phyloP scores from a whole-genome alignment of 2,113 vertebrate species.

The Petromus typicus region DNA sequence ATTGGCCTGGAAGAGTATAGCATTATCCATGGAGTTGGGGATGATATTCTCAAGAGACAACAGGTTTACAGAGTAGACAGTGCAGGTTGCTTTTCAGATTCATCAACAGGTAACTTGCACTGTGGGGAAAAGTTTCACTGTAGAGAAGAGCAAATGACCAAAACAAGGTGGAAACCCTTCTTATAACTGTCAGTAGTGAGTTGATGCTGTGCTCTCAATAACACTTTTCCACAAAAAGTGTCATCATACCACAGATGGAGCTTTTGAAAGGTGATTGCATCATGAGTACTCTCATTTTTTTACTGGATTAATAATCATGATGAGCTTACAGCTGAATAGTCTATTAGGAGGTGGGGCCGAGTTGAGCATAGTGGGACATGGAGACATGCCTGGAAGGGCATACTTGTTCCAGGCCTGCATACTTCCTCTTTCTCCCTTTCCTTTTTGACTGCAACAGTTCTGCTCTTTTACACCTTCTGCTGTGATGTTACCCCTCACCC shows the following conservation, averaged over 20 bases:
- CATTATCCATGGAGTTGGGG: background rate
- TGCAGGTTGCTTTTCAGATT: background rate
- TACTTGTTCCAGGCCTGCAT: background rate
- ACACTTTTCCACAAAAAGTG: background rate
- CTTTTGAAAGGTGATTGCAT: background rate
- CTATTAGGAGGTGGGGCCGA: background rate
- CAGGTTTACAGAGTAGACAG: background rate
- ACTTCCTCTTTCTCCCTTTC: background rate
- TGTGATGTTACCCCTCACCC: background rate
- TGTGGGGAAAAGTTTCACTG: background rate
- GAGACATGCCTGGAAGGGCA: background rate
- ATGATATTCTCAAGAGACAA: background rate
- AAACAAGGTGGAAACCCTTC: background rate
- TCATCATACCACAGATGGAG: background rate
- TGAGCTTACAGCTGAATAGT: background rate
- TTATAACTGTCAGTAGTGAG: background rate
- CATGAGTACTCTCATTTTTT: background rate
- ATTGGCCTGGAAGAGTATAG: too few species aligned
- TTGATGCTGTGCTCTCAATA: background rate
- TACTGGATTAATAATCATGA: background rate
- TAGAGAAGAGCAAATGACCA: too few species aligned
- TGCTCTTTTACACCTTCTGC: background rate
- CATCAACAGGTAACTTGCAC: rapidly evolving
- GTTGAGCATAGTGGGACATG: background rate
- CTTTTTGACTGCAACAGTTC: background rate